Conservation (phyloP, 2,888 invertebrate species). For the Helleia helle region DNA sequence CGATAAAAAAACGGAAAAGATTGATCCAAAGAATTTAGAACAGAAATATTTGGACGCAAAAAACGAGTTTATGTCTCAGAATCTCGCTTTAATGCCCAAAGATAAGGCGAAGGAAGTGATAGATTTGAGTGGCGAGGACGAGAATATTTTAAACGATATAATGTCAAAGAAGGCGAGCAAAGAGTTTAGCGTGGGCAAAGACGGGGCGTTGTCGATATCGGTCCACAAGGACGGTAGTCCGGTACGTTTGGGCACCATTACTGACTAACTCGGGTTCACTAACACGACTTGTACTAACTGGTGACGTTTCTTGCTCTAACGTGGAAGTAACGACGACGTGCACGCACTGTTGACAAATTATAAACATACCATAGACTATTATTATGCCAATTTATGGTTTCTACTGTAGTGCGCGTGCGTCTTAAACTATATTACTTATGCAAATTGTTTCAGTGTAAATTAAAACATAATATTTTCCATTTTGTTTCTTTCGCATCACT, state of each 20-base stretch:
- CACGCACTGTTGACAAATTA: too few species aligned
- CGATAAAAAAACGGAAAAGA: slow-evolving; percentile 35
- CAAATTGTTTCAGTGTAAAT: too few species aligned
- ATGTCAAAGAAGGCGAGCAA: slow-evolving; percentile 48
- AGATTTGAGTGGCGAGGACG: slow-evolving; percentile 56
- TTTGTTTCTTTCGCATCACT: neutral
- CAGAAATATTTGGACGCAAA: slow-evolving; percentile 63
- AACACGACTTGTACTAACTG: slow-evolving; percentile 16
- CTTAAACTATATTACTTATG: too few species aligned
- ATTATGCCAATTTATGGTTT: too few species aligned
- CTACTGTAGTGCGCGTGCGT: too few species aligned
- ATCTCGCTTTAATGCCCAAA: slow-evolving; percentile 60
- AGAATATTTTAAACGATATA: slow-evolving; percentile 42
- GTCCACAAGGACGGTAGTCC: slow-evolving; percentile 47
- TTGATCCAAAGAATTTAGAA: slow-evolving; percentile 51
- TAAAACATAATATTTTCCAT: neutral
- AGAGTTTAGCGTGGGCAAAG: slow-evolving; percentile 56
- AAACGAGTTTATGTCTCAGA: slow-evolving; percentile 65
- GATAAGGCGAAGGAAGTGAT: slow-evolving; percentile 51
- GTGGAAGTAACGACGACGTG: too few species aligned
- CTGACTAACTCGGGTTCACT: slow-evolving; percentile 21
- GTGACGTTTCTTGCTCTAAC: neutral
- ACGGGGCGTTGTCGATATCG: slow-evolving; percentile 60
- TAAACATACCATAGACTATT: too few species aligned
- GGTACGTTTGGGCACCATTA: slow-evolving; percentile 44